A percentile compares a stretch with the other conserved stretches of the same genome.
Evolutionary conservation across 2,797 vertebrate species (phyloP).

Genomic region (Chloroceryle inda): DNA sequence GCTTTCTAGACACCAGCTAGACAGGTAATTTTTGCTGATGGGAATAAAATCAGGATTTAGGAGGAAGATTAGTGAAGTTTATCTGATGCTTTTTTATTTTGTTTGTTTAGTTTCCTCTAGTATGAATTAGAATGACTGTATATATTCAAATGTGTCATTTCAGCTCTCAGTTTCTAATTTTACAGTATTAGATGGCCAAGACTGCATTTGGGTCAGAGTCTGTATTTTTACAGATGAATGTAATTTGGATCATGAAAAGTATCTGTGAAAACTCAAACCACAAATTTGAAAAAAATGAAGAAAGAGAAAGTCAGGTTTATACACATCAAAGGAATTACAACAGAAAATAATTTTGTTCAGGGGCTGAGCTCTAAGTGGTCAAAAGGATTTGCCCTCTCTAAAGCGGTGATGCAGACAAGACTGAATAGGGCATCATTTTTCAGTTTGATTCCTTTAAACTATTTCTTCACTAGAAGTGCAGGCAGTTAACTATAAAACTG

Average conservation of each 20-base stretch:
- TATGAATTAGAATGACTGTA: not conserved
- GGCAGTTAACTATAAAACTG: not conserved
- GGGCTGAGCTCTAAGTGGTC: not conserved
- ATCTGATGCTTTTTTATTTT: not conserved
- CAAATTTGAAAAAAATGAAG: not conserved
- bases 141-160: not conserved
- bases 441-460: conserved; percentile 5
- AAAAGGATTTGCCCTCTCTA: not conserved
- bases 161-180: conserved; percentile 4
- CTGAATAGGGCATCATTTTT: not conserved
- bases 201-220: not conserved
- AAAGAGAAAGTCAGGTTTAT: not conserved
- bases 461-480: conserved; percentile 15
- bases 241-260: not conserved
- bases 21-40: not conserved
- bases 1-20: not conserved
- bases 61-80: not conserved
- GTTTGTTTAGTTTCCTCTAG: not conserved
- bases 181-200: not conserved
- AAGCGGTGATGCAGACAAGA: not conserved
- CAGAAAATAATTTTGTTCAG: not conserved
- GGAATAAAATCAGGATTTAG: not conserved
- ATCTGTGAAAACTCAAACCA: not conserved
- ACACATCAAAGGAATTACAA: not conserved
- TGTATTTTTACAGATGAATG: not conserved